Percentiles rank a stretch among this genome's conserved stretches.
Conservation (phyloP, 64 coral and sea anemone genomes). For the Platygyra sinensis region DNA sequence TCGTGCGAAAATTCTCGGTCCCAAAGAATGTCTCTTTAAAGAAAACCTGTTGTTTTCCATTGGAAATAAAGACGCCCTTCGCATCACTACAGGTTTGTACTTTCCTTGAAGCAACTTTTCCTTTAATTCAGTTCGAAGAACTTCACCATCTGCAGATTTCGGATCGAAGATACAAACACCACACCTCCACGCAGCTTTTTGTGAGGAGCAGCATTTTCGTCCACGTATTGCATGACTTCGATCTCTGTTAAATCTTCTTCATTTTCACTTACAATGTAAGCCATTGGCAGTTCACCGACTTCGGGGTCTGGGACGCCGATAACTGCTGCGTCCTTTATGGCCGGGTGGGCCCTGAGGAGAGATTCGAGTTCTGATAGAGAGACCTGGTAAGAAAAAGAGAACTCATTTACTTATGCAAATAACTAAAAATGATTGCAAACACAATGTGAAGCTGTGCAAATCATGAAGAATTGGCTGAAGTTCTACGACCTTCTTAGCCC, state of each 20-base stretch:
- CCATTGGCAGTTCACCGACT: constrained; percentile 41
- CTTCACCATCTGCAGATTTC: constrained; percentile 1
- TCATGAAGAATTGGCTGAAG: too few relatives aligned
- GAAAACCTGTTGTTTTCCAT: not conserved
- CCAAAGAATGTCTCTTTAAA: not conserved
- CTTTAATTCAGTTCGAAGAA: constrained; percentile 17
- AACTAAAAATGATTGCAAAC: not conserved
- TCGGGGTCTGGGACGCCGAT: constrained; percentile 54
- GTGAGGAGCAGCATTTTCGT: constrained; percentile 36
- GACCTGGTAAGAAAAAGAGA: constrained; percentile 19
- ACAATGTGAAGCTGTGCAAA: not conserved
- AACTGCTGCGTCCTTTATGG: constrained; percentile 47
- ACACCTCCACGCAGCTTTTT: constrained; percentile 55
- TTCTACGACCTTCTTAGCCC: too few relatives aligned
- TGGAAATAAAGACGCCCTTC: not conserved
- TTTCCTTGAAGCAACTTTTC: not conserved
- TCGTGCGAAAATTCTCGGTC: not conserved
- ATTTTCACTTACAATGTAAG: constrained; percentile 18
- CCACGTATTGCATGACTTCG: constrained; percentile 43
- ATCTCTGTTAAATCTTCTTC: constrained; percentile 44
- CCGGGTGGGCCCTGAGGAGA: constrained; percentile 61
- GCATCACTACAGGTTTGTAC: not conserved
- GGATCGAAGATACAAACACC: constrained; percentile 35
- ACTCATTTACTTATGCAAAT: not conserved
- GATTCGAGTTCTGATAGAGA: constrained; percentile 55